Evolutionary conservation across 2,797 vertebrate species (phyloP), one percentile per base, ranked within the genome.

Genomic region (Notolabrus celidotus): DNA sequence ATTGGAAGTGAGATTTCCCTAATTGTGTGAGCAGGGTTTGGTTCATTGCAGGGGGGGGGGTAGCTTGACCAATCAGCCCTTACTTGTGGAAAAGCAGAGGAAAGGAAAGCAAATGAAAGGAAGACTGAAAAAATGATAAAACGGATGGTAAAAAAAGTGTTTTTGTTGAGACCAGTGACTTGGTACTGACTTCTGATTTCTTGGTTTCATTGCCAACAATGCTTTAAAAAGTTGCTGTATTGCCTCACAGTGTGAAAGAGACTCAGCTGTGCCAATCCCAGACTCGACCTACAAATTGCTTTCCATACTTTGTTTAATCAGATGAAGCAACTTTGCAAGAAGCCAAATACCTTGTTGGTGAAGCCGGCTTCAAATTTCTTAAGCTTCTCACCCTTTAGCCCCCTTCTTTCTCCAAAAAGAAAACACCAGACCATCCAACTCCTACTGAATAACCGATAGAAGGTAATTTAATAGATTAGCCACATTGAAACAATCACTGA

Each of bases 1-100:
- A 87, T 88, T 85, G 22, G 0, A 72, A 65, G 71, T 73, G 69
- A 89, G 80, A 91, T 90, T 90, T 88, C 56, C 81, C 71, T 82
- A 70, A 86, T 83, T 80, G 80, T 83, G 72, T 71, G 77, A 83
- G 74, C 47, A 77, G 46, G 67, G 74, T 75, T 81, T 45, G 82
- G 56, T 57, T 88, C 66, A 79, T 83, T 75, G 58, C 59, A 42
- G 58, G 67, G 67, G 25, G 71, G 77, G 82, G 78, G 81, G 55
- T 59, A 65, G 60, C 49, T 68, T 61, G 63, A 64, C 70, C 71
- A 79, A 83, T 71, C 63, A 68, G 67, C 59, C 42, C 57, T 16
- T 22, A 39, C 53, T 77, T 60, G 69, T n/a, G 79, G 10, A 57
- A 54, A 74, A 54, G 56, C 27, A 1, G 15, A 57, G 51, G 53